phyloP scores from a whole-genome alignment of 2,888 invertebrate genomes.

The Hetaerina titia region DNA sequence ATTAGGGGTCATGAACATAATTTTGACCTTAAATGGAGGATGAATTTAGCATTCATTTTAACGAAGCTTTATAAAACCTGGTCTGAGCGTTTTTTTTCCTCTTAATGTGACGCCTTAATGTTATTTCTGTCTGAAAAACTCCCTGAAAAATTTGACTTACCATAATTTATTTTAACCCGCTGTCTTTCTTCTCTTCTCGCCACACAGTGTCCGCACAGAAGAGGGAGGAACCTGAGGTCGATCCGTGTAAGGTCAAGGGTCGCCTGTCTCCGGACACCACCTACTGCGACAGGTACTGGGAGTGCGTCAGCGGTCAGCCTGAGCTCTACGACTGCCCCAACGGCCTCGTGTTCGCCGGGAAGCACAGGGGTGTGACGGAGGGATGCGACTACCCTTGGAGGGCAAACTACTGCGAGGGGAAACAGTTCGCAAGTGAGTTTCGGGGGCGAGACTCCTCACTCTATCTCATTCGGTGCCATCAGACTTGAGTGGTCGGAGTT shows the following conservation, averaged over 20 bases:
- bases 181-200: not conserved
- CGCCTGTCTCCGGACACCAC: constrained; percentile 88
- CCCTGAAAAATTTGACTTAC: no score
- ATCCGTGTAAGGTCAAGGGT: constrained; percentile 90
- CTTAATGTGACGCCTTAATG: no score
- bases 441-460: not conserved
- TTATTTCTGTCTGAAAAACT: no score
- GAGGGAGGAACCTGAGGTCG: constrained; percentile 74
- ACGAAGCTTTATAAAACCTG: no score
- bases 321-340: constrained; percentile 94
- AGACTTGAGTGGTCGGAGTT: no score
- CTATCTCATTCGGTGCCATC: no score
- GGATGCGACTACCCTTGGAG: constrained; percentile 95
- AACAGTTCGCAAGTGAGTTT: constrained; percentile 86
- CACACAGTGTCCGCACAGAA: constrained; percentile 32
- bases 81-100: no score
- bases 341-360: constrained; percentile 93
- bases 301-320: constrained; percentile 90
- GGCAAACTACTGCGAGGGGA: constrained; percentile 90
- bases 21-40: no score
- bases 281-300: constrained; percentile 92
- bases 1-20: no score
- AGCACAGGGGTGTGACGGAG: constrained; percentile 91
- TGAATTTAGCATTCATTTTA: no score
- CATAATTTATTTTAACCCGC: not conserved